Base-by-base conservation (phyloP, 1,140 invertebrate genomes). In the Lasaia peninsularis region DNA sequence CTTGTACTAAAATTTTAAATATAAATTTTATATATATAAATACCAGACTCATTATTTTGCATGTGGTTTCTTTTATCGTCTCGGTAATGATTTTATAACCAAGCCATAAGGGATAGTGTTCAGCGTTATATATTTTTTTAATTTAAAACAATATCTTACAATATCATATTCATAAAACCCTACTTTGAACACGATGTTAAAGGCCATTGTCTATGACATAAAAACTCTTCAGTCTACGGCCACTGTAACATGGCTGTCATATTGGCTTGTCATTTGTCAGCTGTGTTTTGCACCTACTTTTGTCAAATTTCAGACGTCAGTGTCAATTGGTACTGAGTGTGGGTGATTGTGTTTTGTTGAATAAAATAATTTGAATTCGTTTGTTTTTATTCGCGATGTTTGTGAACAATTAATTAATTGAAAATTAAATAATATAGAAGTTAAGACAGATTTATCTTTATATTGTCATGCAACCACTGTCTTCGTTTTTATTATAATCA, bases 241-340 rank as follows among this genome's bases (percentile, higher is more conserved):
- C 5, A 28, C 5, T 7, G 24, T 7, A 28, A 6, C 24, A 28
- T 28, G 24, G 24, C 8, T 28, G 24, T 28, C 24, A 37, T 37
- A 14, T 12, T 10, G n/a, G 9, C 9, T 16, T 40, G 52, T 40
- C 52, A 54, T 9, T 37, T 9, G 12, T 37, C 51, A 35, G 35
- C 52, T 35, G 52, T 40, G 33, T 28, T 40, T 21, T 55, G 53
- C 31, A 34, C 20, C 16, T 53, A 32, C 12, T 31, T 12, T 32
- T 52, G 50, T 16, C 24, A 32, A 32, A 33, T 28, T 14, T 0
- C 8, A 28, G 40, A 28, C 35, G 64, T 73, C 73, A 68, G 66
- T 72, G 69, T 72, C 64, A 75, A 65, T 67, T 70, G 51, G 63
- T 69, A 51, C 63, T 56, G 52, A 40, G 52, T 59, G 53, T 52